These are phyloP conservation scores for Yasuhikotakia modesta DNA, from an alignment of 2,797 vertebrate species.

Conservation along the genomic window DNA sequence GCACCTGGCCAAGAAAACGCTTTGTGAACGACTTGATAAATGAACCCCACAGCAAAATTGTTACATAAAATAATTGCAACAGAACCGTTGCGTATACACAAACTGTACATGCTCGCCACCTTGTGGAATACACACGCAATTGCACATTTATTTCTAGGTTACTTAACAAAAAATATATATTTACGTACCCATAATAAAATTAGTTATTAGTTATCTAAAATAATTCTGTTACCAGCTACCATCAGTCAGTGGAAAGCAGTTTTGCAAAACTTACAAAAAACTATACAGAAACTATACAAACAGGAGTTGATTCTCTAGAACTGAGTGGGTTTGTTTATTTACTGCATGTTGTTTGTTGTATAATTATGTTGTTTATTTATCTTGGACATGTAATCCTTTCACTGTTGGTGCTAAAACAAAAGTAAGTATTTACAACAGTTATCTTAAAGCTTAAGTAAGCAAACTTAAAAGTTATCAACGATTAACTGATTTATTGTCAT, in stretches of 20 bases:
- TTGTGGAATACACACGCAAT: neutral
- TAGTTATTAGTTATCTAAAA: no score
- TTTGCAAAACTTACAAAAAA: conserved; percentile 59
- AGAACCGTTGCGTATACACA: neutral
- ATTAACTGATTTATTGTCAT: neutral
- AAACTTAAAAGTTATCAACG: neutral
- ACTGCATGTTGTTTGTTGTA: neutral
- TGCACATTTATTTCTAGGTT: neutral
- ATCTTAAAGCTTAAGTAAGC: neutral
- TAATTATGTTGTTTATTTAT: conserved; percentile 30
- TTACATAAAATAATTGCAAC: neutral
- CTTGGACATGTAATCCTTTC: conserved; percentile 55
- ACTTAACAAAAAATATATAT: no score
- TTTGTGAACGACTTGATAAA: neutral
- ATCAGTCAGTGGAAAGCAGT: conserved; percentile 64
- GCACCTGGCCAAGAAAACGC: neutral
- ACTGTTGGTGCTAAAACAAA: conserved; percentile 68
- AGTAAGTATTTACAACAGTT: conserved; percentile 65
- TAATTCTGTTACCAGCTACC: conserved; percentile 64
- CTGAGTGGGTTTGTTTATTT: neutral
- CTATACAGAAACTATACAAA: conserved; percentile 70
- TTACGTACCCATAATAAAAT: no score
- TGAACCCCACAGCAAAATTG: neutral
- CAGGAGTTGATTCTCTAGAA: neutral
- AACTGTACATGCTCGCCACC: conserved; percentile 13